Percentiles rank a stretch among this genome's conserved stretches.
Evolutionary conservation across 2,113 vertebrate species (phyloP).

Genomic region (Setophaga kirtlandii): DNA sequence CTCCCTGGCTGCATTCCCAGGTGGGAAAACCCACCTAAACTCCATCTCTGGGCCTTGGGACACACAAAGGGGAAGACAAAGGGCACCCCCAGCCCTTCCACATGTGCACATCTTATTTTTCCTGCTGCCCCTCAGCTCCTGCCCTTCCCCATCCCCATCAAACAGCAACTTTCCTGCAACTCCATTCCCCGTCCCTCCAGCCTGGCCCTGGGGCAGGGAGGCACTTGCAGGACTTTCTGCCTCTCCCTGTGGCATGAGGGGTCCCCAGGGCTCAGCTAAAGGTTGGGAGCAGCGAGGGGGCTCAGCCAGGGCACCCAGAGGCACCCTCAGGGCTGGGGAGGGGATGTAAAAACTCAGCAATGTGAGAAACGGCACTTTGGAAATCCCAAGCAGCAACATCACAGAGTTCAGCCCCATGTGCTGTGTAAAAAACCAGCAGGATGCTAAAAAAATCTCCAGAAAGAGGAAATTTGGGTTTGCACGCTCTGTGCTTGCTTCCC

Average conservation of each 20-base stretch:
- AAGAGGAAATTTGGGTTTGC: constrained; percentile 31
- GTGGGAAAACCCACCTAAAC: neutral
- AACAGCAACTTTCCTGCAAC: neutral
- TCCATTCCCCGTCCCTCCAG: neutral
- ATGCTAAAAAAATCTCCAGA: constrained; percentile 34
- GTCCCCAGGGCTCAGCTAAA: neutral
- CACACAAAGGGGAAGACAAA: neutral
- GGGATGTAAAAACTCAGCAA: neutral
- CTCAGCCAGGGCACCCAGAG: neutral
- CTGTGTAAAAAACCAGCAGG: neutral
- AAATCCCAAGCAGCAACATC: neutral
- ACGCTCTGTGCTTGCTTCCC: neutral
- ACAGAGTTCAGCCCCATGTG: neutral
- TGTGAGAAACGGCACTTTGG: neutral
- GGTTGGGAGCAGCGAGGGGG: accelerated
- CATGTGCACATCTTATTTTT: neutral
- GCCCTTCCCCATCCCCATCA: neutral
- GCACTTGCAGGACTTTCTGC: neutral
- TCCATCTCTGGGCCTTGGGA: neutral
- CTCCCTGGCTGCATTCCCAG: neutral
- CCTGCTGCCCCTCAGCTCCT: neutral
- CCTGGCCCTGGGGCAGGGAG: neutral
- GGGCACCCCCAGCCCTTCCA: neutral
- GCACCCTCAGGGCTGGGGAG: neutral
- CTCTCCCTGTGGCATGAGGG: neutral